Conservation (phyloP, 2,888 invertebrate species). For the Torymus aiolomorphi region DNA sequence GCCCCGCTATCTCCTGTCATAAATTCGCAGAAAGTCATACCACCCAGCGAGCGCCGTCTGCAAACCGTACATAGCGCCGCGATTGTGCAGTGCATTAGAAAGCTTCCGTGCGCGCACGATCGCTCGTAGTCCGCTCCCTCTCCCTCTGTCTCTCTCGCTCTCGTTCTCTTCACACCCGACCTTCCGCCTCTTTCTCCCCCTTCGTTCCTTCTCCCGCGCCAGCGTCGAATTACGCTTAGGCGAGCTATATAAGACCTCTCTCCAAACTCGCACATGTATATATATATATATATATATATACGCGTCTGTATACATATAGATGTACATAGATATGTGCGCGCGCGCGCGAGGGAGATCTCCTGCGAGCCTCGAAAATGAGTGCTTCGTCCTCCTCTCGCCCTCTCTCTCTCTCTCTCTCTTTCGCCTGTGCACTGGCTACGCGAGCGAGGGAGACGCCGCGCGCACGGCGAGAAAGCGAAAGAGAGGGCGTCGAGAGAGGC, state of each 20-base stretch:
- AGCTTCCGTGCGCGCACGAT: slow-evolving; percentile 47
- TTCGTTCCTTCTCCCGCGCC: neutral
- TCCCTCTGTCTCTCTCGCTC: too few species aligned
- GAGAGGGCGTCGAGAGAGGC: slow-evolving; percentile 41
- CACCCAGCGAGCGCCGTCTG: too few species aligned
- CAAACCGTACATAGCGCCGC: slow-evolving; percentile 1
- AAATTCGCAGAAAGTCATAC: too few species aligned
- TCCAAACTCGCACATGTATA: neutral
- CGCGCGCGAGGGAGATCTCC: slow-evolving; percentile 66
- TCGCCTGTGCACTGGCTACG: neutral
- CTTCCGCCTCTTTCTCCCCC: too few species aligned
- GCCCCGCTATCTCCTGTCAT: too few species aligned
- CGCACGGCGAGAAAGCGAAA: slow-evolving; percentile 44
- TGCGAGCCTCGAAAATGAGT: slow-evolving; percentile 75
- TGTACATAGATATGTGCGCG: slow-evolving; percentile 51
- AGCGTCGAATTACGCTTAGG: slow-evolving; percentile 64
- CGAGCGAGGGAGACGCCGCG: slow-evolving; percentile 51
- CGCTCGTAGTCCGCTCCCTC: slow-evolving; percentile 12
- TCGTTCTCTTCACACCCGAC: too few species aligned
- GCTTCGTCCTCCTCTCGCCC: slow-evolving; percentile 58
- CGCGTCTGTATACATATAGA: neutral
- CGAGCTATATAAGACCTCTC: slow-evolving; percentile 61
- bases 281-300: neutral
- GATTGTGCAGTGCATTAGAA: slow-evolving; percentile 33
- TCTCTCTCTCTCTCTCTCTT: slow-evolving; percentile 1